Percentiles rank a stretch among this genome's conserved stretches.
Evolutionary conservation across 2,797 vertebrate species (phyloP).

Genomic region (Chelmon rostratus): DNA sequence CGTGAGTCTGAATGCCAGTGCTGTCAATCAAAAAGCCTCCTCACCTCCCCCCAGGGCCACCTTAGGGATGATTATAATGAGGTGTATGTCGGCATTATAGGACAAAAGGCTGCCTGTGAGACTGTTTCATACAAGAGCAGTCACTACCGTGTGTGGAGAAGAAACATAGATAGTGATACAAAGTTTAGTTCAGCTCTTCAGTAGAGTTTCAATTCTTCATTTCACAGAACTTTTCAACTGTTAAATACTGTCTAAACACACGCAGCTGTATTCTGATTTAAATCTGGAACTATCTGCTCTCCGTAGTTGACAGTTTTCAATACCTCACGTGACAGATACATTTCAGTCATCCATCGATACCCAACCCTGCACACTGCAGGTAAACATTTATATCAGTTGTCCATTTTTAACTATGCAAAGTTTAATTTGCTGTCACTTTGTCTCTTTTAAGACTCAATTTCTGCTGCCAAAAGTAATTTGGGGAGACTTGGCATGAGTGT

Average conservation of each 20-base stretch:
- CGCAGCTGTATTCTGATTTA: not conserved
- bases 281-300: not conserved
- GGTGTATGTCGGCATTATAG: conserved; percentile 64
- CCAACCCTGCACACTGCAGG: not conserved
- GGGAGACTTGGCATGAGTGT: conserved; percentile 48
- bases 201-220: not conserved
- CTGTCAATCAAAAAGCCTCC: conserved; percentile 79
- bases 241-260: not conserved
- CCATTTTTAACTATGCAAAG: conserved; percentile 29
- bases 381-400: conserved; percentile 17
- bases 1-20: conserved; percentile 76
- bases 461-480: conserved; percentile 45
- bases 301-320: not conserved
- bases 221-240: not conserved
- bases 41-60: conserved; percentile 53
- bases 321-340: not conserved
- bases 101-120: conserved; percentile 62
- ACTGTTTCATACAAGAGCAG: conserved; percentile 31
- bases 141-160: conserved; percentile 10
- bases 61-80: conserved; percentile 77
- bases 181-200: conserved; percentile 1
- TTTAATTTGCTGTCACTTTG: conserved; percentile 47
- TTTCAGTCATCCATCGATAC: not conserved
- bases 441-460: conserved; percentile 36
- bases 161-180: conserved; percentile 12